These are phyloP conservation scores for Ecdyonurus torrentis DNA, from an alignment of 2,888 invertebrate genomes.

Conservation along the genomic window DNA sequence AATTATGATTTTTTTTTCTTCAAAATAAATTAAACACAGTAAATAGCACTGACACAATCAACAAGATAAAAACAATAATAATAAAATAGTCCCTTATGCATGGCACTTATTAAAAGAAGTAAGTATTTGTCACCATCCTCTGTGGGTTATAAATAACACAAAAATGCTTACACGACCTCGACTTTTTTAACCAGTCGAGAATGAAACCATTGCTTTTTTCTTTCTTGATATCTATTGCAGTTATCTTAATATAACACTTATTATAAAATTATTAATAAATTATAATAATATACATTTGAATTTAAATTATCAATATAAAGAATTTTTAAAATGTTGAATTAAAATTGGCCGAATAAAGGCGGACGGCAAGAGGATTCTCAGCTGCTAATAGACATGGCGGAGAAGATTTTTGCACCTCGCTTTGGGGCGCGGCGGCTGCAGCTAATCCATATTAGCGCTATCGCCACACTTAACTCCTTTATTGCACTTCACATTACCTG, in stretches of 20 bases:
- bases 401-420: conserved; percentile 1
- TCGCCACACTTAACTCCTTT: neutral
- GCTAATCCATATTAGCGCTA: neutral
- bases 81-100: neutral
- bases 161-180: neutral
- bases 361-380: neutral
- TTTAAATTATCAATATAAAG: too few species aligned
- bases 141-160: neutral
- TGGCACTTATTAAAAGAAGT: neutral
- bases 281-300: neutral
- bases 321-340: neutral
- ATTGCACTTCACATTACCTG: neutral
- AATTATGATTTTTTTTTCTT: too few species aligned
- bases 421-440: neutral
- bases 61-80: neutral
- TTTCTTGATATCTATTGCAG: neutral
- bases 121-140: neutral
- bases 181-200: neutral
- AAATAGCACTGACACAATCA: neutral
- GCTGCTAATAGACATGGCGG: conserved; percentile 3
- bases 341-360: neutral
- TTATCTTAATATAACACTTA: neutral
- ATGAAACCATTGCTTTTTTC: neutral
- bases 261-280: neutral
- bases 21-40: neutral